phyloP scores from a whole-genome alignment of 2,888 invertebrate species.

The Tachina lurida region DNA sequence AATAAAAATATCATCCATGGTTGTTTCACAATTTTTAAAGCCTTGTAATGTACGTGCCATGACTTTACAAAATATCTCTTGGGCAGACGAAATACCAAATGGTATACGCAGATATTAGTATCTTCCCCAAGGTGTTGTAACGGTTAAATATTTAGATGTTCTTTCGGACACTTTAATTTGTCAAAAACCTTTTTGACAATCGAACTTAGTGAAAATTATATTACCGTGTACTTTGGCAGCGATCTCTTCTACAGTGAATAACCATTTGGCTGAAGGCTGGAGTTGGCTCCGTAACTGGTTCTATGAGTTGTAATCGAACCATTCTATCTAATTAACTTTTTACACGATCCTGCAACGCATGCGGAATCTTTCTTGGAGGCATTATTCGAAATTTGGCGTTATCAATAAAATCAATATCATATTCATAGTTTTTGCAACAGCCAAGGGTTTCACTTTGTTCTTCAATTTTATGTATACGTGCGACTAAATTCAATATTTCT shows the following conservation, averaged over 20 bases:
- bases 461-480: conserved; percentile 1
- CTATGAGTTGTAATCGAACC: conserved; percentile 3
- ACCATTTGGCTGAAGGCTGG: not conserved
- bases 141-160: not conserved
- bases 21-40: not conserved
- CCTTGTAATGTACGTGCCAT: not conserved
- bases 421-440: not conserved
- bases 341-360: not conserved
- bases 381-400: conserved; percentile 16
- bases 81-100: not conserved
- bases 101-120: not conserved
- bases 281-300: conserved; percentile 1
- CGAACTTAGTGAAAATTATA: not conserved
- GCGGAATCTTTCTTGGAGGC: not conserved
- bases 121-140: not conserved
- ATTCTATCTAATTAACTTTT: not conserved
- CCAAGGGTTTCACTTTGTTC: conserved; percentile 2
- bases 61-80: too few relatives aligned
- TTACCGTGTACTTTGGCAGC: not conserved
- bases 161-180: not conserved
- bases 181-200: not conserved
- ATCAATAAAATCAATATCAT: not conserved
- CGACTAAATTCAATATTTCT: conserved; percentile 1
- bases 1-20: not conserved
- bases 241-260: conserved; percentile 15